Evolutionary conservation across 2,113 vertebrate genomes (phyloP), one percentile per base, ranked within the genome.

Genomic region (Sorex fumeus): DNA sequence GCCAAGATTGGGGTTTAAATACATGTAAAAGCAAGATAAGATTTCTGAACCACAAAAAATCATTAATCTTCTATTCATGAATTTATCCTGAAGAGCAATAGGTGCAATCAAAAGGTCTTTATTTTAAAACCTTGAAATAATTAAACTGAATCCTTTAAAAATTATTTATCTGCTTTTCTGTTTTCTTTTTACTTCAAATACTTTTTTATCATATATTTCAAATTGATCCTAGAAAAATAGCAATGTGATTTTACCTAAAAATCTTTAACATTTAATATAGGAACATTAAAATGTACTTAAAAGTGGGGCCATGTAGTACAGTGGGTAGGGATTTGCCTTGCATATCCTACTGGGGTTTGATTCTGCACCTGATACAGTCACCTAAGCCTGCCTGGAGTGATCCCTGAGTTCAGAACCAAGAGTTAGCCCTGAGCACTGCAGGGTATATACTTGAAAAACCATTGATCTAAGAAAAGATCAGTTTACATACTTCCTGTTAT

Each of bases 161-260:
- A 67, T 19, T 53, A 64, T 43, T 82, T 66, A 60, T 50, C 84
- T 86, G 11, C 23, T 60, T 84, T 50, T 9, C 47, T 50, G 47
- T 27, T 82, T 82, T 0, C 88, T 80, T 93, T 94, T 76, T 64
- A 80, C 83, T 77, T 80, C 19, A 77, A n/a, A 43, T 94, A 2
- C 78, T 88, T 82, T 82, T 78, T 23, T 83, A 40, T 71, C 86
- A 50, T 50, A 10, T 13, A 50, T 50, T 50, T 50, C 10, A 50
- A 50, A 10, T 50, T 50, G 47, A 50, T 93, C 15, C 62, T 87
- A 84, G 50, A 50, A 87, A 87, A 12, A 57, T 1, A 78, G 23
- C 8, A 87, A 89, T 71, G 3, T 81, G 4, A 81, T 72, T 92
- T 93, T 84, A 43, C 3, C 21, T 8, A 15, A 72, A 12, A 47